A percentile compares a stretch with the other conserved stretches of the same genome.
These are phyloP conservation scores for Pristionchus fissidentatus DNA, from an alignment of 2,888 invertebrate species.

Conservation along the genomic window DNA sequence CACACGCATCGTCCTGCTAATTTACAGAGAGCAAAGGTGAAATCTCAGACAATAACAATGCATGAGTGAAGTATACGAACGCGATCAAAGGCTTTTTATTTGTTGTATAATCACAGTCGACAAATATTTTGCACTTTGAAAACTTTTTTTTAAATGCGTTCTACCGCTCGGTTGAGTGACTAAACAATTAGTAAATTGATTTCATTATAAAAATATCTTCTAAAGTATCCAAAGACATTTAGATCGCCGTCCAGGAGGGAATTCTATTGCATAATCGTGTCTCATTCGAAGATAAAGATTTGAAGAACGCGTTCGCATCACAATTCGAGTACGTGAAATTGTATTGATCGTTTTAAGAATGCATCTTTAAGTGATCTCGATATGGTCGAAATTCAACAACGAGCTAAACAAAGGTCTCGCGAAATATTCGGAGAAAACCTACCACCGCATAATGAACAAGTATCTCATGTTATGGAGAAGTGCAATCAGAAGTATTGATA, in stretches of 20 bases:
- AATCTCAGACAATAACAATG: too few species aligned
- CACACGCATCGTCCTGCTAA: not conserved
- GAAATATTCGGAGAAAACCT: not conserved
- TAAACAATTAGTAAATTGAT: too few species aligned
- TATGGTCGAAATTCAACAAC: not conserved
- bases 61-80: too few species aligned
- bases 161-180: not conserved
- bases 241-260: not conserved
- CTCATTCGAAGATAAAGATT: not conserved
- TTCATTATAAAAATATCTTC: too few species aligned
- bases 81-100: too few species aligned
- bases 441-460: not conserved
- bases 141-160: too few species aligned
- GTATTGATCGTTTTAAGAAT: not conserved
- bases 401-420: not conserved
- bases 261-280: slow-evolving; percentile 18
- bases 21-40: not conserved
- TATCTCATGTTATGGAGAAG: not conserved
- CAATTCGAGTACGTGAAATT: not conserved
- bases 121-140: too few species aligned
- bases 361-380: not conserved
- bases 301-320: not conserved
- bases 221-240: too few species aligned
- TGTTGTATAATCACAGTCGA: too few species aligned
- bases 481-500: not conserved